Conservation (phyloP, 2,797 vertebrate species). For the Diplodus puntazzo region DNA sequence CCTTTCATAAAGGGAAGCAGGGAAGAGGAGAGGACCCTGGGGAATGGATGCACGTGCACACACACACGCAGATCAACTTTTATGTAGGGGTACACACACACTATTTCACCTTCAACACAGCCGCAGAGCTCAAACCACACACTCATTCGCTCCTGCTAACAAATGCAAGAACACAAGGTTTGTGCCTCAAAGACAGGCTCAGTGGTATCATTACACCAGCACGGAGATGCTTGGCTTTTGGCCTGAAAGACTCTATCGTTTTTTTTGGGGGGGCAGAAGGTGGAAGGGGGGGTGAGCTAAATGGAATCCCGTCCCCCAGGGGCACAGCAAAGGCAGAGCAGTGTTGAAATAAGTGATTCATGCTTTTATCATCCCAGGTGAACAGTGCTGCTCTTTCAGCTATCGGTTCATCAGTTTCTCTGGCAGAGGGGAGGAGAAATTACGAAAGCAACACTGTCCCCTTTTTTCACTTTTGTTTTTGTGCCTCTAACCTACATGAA, state of each 20-base stretch:
- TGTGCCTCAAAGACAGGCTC: conserved; percentile 66
- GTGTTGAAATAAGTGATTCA: conserved; percentile 86
- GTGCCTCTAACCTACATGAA: conserved; percentile 3
- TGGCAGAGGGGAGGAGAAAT: conserved; percentile 1
- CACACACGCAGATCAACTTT: conserved; percentile 51
- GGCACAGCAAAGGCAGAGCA: conserved; percentile 72
- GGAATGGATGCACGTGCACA: conserved; percentile 60
- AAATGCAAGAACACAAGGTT: conserved; percentile 65
- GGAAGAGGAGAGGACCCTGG: conserved; percentile 81
- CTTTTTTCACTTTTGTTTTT: conserved; percentile 18
- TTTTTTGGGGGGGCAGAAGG: conserved; percentile 33
- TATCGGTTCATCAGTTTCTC: conserved; percentile 47
- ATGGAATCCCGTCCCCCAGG: conserved; percentile 76
- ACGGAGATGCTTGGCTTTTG: conserved; percentile 66
- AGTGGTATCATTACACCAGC: conserved; percentile 70
- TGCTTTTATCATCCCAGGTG: conserved; percentile 83
- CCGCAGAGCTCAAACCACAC: conserved; percentile 50
- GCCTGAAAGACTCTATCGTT: conserved; percentile 57
- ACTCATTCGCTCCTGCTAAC: conserved; percentile 44
- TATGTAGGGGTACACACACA: conserved; percentile 38
- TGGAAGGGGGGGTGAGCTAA: conserved; percentile 54
- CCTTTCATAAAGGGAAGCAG: conserved; percentile 77
- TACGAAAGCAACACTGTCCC: conserved; percentile 7
- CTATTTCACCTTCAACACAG: conserved; percentile 39
- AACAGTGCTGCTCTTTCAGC: conserved; percentile 76